These are phyloP conservation scores for Ivindomyrus marchei DNA, from an alignment of 2,113 vertebrate genomes.

Conservation along the genomic window DNA sequence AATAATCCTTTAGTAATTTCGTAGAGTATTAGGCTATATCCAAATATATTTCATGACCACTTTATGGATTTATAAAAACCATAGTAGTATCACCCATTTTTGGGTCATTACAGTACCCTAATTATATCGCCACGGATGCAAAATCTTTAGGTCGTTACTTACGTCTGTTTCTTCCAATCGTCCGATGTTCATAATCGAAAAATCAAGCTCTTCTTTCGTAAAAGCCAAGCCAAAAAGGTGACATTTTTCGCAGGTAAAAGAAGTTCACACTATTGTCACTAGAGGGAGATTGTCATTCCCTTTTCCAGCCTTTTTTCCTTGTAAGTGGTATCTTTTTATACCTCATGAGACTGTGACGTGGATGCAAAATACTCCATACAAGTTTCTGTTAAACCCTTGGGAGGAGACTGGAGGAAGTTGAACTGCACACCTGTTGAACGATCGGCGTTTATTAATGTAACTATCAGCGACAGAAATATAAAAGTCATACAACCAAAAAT, in stretches of 20 bases:
- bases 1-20: not conserved
- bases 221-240: constrained; percentile 3
- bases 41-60: not conserved
- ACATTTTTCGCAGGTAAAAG: constrained; percentile 16
- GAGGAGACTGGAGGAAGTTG: not conserved
- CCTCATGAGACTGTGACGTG: constrained; percentile 18
- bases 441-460: not conserved
- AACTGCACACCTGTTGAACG: not conserved
- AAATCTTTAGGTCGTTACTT: not conserved
- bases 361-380: not conserved
- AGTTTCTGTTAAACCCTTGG: not conserved
- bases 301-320: constrained; percentile 37
- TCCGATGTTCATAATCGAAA: not conserved
- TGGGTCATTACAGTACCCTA: not conserved
- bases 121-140: not conserved
- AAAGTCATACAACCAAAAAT: not conserved
- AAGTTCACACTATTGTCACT: constrained; percentile 42
- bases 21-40: not conserved
- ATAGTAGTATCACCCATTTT: not conserved
- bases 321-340: constrained; percentile 32
- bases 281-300: constrained; percentile 31
- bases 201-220: not conserved
- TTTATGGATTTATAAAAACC: not conserved
- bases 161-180: not conserved
- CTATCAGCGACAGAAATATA: not conserved